Evolutionary conservation across 2,797 vertebrate species (phyloP).

Genomic region (Myiotriccus ornatus): DNA sequence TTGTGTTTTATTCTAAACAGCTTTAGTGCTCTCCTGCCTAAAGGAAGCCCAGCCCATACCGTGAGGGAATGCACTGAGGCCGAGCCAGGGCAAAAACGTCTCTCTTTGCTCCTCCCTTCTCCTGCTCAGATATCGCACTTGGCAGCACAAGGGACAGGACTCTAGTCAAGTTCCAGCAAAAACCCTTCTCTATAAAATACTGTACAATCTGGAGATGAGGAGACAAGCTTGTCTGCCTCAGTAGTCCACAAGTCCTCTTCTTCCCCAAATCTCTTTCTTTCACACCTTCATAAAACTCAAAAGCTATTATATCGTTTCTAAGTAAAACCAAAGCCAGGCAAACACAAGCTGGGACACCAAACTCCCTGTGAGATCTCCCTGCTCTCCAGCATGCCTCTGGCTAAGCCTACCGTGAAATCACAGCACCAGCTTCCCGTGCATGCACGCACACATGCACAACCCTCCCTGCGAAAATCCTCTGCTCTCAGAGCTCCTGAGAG

Average conservation of each 20-base stretch:
- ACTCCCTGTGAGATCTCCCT: background rate
- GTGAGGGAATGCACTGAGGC: constrained; percentile 1
- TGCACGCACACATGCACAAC: background rate
- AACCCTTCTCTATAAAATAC: background rate
- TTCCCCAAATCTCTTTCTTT: background rate
- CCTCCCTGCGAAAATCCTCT: background rate
- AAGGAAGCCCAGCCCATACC: background rate
- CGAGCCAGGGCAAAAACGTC: constrained; percentile 24
- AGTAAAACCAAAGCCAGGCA: background rate
- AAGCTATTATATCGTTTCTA: background rate
- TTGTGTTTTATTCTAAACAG: background rate
- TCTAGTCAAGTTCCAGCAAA: background rate
- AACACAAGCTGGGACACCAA: background rate
- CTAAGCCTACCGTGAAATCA: background rate
- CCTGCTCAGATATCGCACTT: constrained; percentile 21
- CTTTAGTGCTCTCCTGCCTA: background rate
- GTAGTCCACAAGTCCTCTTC: background rate
- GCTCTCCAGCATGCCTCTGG: background rate
- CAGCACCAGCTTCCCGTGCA: background rate
- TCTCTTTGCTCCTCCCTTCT: constrained; percentile 25
- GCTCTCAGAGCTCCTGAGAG: background rate
- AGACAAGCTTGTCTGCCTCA: background rate
- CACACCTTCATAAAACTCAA: background rate
- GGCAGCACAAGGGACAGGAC: background rate
- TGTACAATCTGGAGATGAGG: background rate